Evolutionary conservation across 2,797 vertebrate genomes (phyloP), one percentile per base, ranked within the genome.

Genomic region (Thaleichthys pacificus): DNA sequence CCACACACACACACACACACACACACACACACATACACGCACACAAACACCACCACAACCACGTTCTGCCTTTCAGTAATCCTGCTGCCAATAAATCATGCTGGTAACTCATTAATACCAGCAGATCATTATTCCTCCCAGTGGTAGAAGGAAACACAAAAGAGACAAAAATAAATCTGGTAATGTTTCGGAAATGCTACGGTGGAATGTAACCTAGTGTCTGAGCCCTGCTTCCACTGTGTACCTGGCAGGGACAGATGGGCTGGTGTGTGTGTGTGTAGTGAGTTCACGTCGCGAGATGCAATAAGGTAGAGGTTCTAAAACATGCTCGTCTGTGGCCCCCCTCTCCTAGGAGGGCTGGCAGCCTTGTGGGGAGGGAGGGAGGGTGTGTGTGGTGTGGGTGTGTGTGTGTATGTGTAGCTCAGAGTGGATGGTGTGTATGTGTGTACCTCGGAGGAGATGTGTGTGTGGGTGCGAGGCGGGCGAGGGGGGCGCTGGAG

Each of bases 91-190:
- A 85, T 87, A 86, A 90, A 91, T 90, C 84, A 87, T 83, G 76
- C 70, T 21, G 63, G 71, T 67, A 83, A 82, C 80, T 87, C 85
- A 71, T 86, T 87, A 86, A 88, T 77, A 81, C 71, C 38, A 64
- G 71, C 77, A 87, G 80, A 85, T 90, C 83, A 85, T 89, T 86
- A 77, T 88, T 85, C 80, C 71, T 69, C 80, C 63, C 72, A 70
- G 87, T 80, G 75, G 89, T 84, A 78, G 81, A 63, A 24, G 79
- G 69, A 82, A 75, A 67, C 21, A 66, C 60, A 69, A 62, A 64
- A 78, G 4, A 21, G 30, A 21, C 56, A 63, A n/a, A 56, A 49
- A 21, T 22, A 19, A 75, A 80, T 51, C 38, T 51, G 80, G 85
- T 58, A 86, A 90, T 88, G 89, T 90, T 86, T 81, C 87, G 11